These are phyloP conservation scores for Drosophila kanekoi DNA, from an alignment of 2,888 invertebrate genomes.

Conservation along the genomic window DNA sequence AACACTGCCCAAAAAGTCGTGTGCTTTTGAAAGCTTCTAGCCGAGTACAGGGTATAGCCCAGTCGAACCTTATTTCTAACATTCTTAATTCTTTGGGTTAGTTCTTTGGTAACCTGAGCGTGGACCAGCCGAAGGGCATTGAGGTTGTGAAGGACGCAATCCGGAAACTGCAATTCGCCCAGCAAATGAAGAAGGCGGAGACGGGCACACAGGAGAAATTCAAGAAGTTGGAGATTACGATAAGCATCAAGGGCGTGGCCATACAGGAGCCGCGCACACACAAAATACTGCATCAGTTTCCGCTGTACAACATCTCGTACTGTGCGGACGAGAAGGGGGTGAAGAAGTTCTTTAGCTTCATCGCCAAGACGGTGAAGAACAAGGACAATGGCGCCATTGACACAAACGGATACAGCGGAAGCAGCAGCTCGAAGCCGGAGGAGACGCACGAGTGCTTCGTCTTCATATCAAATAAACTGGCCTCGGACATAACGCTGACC, in stretches of 20 bases:
- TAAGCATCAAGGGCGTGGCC: conserved; percentile 98
- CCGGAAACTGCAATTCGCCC: conserved; percentile 96
- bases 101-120: conserved; percentile 97
- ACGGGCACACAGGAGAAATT: conserved; percentile 92
- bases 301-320: conserved; percentile 98
- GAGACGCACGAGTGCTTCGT: conserved; percentile 98
- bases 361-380: conserved; percentile 82
- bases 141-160: conserved; percentile 99
- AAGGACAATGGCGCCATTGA: conserved; percentile 47
- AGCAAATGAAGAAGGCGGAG: conserved; percentile 95
- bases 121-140: conserved; percentile 98
- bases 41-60: neutral
- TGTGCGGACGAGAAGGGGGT: conserved; percentile 99
- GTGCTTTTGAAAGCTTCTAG: too few relatives aligned
- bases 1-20: too few relatives aligned
- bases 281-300: conserved; percentile 96
- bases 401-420: conserved; percentile 56
- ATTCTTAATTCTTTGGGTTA: conserved; percentile 72
- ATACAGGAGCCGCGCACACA: conserved; percentile 92
- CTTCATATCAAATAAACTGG: conserved; percentile 98
- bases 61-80: too few relatives aligned
- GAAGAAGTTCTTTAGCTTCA: conserved; percentile 94
- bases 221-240: conserved; percentile 97
- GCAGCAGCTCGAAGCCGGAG: conserved; percentile 79
- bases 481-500: conserved; percentile 98